Evolutionary conservation across 2,888 invertebrate genomes (phyloP), one percentile per base, ranked within the genome.

Genomic region (Iphiclides podalirius): DNA sequence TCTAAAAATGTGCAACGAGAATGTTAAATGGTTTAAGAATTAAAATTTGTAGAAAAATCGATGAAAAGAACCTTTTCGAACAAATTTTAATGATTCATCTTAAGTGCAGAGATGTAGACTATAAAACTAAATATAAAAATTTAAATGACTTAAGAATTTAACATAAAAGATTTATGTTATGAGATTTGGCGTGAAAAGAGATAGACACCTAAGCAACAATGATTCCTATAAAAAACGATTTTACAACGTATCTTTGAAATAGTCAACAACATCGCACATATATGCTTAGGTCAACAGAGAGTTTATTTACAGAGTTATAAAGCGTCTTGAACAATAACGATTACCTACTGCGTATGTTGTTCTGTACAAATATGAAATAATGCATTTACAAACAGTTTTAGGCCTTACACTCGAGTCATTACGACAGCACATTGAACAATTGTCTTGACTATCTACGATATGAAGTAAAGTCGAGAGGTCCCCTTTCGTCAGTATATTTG

Each of bases 391-490:
- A 64, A 57, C 60, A 49, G 53, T 44, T 40, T 63, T 64, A 64
- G 61, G 60, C 63, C 59, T 61, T 53, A 55, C 23, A 28, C 11
- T 55, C 38, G 45, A 41, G 17, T 42, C 43, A 14, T 57, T 54
- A 42, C 48, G 52, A 54, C 47, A 52, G 55, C 55, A 57, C 39
- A 50, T 52, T 43, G 44, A 54, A 56, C 52, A 46, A 52, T 54
- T 52, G 53, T 60, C 54, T 59, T 51, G 55, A 63, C 71, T 76
- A 78, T 53, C 76, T 84, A 84, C 74, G 85, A 86, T 87, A 87
- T 86, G 87, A 82, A 83, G 71, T 77, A 72, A 61, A 67, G 63
- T 76, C 60, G 72, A 76, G 70, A 75, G 85, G 85, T 86, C 85
- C 84, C 84, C 58, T n/a, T 73, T 73, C 67, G 66, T 78, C 70